Evolutionary conservation across 2,888 invertebrate genomes (phyloP).

Genomic region (Mactromeris polynyma): DNA sequence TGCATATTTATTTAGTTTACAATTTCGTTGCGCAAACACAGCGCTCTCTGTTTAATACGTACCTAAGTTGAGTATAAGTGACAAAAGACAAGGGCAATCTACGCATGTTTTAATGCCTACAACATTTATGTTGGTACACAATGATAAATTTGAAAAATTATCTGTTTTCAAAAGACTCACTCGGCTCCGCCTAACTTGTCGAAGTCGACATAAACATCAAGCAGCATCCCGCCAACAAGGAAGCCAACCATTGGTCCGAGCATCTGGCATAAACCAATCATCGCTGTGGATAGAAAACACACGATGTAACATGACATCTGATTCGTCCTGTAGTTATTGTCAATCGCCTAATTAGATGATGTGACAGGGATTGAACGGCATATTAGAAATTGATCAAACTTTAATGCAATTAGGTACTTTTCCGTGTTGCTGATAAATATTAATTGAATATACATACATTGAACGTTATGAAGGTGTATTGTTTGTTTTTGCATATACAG

Average conservation of each 20-base stretch:
- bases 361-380: too few relatives aligned
- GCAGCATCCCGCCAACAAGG: slow-evolving; percentile 81
- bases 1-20: too few relatives aligned
- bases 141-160: not conserved
- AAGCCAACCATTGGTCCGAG: slow-evolving; percentile 84
- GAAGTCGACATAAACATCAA: slow-evolving; percentile 83
- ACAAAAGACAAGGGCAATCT: too few relatives aligned
- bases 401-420: not conserved
- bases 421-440: not conserved
- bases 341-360: not conserved
- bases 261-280: slow-evolving; percentile 69
- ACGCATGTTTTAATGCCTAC: too few relatives aligned
- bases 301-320: not conserved
- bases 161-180: slow-evolving; percentile 58
- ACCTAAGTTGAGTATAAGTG: too few relatives aligned
- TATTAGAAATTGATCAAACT: too few relatives aligned
- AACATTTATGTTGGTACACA: too few relatives aligned
- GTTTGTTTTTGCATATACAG: too few relatives aligned
- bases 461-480: not conserved
- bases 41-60: too few relatives aligned
- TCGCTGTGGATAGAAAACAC: slow-evolving; percentile 43
- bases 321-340: not conserved
- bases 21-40: too few relatives aligned
- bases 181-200: slow-evolving; percentile 70
- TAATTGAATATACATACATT: not conserved